phyloP scores from a whole-genome alignment of 2,888 invertebrate species.

The Seira musarum region DNA sequence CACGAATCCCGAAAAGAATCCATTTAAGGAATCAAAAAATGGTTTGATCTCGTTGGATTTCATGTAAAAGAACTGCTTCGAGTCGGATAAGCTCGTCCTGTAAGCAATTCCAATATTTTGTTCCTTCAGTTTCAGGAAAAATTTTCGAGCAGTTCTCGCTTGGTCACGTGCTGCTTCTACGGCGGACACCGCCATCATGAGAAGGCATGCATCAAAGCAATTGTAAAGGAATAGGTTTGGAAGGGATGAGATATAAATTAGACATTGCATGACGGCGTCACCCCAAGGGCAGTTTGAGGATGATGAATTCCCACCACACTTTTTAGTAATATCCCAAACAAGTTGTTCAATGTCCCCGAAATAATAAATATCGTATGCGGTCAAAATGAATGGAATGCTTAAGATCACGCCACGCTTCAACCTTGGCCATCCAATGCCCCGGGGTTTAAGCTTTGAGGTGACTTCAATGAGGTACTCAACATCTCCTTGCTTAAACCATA shows the following conservation, averaged over 20 bases:
- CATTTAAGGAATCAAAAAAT: slow-evolving; percentile 23
- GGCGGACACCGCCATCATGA: neutral
- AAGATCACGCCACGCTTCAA: neutral
- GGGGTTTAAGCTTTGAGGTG: neutral
- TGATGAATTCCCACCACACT: neutral
- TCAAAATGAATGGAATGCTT: neutral
- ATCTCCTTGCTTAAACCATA: neutral
- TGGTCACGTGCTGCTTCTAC: neutral
- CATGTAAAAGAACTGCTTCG: neutral
- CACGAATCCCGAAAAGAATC: neutral
- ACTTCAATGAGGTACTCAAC: neutral
- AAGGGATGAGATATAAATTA: neutral
- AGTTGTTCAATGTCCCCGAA: neutral
- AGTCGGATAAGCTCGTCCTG: too few relatives aligned
- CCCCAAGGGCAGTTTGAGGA: neutral
- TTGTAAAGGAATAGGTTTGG: neutral
- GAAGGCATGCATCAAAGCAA: neutral
- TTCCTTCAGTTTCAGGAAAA: neutral
- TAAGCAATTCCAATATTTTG: neutral
- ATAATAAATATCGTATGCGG: neutral
- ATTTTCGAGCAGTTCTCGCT: neutral
- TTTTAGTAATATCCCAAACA: neutral
- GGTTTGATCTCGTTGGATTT: neutral
- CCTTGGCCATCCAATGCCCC: neutral
- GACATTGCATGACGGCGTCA: neutral